Evolutionary conservation across 2,888 invertebrate genomes (phyloP).

Genomic region (Eilema depressum): DNA sequence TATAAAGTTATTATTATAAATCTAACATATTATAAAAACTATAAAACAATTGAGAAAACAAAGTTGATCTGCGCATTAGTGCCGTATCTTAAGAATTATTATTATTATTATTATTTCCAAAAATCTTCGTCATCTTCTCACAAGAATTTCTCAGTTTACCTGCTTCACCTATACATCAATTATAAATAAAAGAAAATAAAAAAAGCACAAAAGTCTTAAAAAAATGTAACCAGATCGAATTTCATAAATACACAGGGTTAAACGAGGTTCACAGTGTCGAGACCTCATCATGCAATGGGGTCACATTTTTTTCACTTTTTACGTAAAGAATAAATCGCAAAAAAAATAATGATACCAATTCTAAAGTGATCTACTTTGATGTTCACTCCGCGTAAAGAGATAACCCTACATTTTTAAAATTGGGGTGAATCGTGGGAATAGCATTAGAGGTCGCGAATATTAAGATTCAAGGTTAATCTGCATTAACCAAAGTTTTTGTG

Average conservation of each 20-base stretch:
- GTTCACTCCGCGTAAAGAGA: slow-evolving; percentile 69
- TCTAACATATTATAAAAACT: too few relatives aligned
- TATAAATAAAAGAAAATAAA: slow-evolving; percentile 37
- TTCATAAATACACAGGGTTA: slow-evolving; percentile 81
- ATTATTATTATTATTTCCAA: neutral
- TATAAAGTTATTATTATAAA: too few relatives aligned
- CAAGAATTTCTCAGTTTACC: slow-evolving; percentile 60
- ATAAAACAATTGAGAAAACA: too few relatives aligned
- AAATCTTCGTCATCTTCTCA: slow-evolving; percentile 60
- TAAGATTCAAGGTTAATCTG: slow-evolving; percentile 72
- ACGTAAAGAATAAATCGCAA: slow-evolving; percentile 47
- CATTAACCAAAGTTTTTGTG: slow-evolving; percentile 53
- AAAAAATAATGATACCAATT: slow-evolving; percentile 73
- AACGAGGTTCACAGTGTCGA: slow-evolving; percentile 78
- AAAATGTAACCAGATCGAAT: slow-evolving; percentile 75
- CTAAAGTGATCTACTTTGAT: slow-evolving; percentile 78
- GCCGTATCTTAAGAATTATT: neutral
- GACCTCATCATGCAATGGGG: slow-evolving; percentile 84
- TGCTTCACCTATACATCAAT: slow-evolving; percentile 33
- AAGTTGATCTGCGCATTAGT: too few relatives aligned
- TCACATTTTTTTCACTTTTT: slow-evolving; percentile 68
- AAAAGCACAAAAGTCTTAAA: slow-evolving; percentile 50
- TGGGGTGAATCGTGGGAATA: slow-evolving; percentile 82
- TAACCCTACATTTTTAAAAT: slow-evolving; percentile 83
- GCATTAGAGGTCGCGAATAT: slow-evolving; percentile 61